Evolutionary conservation across 2,797 vertebrate species (phyloP).

Genomic region (Lateolabrax maculatus): DNA sequence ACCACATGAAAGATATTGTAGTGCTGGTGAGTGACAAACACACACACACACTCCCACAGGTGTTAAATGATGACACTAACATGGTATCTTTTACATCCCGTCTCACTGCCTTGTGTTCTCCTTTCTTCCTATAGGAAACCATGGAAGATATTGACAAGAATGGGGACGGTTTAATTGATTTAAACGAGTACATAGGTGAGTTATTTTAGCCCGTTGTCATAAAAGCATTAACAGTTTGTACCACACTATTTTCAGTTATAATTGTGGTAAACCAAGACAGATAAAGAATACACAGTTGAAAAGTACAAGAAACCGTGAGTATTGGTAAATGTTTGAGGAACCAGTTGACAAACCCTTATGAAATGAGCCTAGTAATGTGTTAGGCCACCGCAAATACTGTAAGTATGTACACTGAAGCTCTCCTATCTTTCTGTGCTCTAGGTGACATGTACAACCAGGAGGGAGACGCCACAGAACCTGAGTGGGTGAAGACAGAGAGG

Average conservation of each 20-base stretch:
- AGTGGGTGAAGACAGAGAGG: constrained; percentile 97
- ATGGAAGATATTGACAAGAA: constrained; percentile 99
- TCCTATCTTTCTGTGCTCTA: constrained; percentile 61
- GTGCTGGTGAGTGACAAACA: constrained; percentile 88
- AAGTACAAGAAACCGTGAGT: neutral
- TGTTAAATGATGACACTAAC: neutral
- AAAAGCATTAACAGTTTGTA: neutral
- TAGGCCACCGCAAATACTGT: neutral
- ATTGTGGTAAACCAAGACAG: neutral
- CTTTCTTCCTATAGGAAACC: constrained; percentile 88
- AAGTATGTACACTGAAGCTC: neutral
- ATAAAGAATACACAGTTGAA: neutral
- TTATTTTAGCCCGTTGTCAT: neutral
- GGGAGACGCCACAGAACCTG: constrained; percentile 91
- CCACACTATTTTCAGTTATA: fast-evolving
- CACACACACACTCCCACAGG: neutral
- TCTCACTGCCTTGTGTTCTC: constrained; percentile 8
- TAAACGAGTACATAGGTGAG: constrained; percentile 98
- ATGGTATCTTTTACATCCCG: neutral
- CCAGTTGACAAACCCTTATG: no score
- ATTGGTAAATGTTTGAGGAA: constrained; percentile 5
- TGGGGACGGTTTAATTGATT: constrained; percentile 95
- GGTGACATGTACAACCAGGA: constrained; percentile 99
- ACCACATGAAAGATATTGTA: constrained; percentile 99
- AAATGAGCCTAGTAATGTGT: neutral